Percentiles rank a stretch among this genome's conserved stretches.
These are phyloP conservation scores for Lasiommata megera DNA, from an alignment of 2,888 invertebrate species.

Conservation along the genomic window DNA sequence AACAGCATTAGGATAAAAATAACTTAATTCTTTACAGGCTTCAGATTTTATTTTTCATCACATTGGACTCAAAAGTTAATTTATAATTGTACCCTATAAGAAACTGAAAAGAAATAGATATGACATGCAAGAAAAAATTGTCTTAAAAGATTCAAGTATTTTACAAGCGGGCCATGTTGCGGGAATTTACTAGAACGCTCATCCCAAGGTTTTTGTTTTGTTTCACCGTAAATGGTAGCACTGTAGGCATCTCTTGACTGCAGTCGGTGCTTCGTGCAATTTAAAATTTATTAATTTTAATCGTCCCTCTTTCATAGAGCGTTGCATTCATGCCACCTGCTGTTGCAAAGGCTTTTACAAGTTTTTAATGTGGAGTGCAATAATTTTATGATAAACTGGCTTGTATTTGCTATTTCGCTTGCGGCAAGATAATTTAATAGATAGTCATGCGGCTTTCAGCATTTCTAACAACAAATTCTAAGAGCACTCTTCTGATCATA, in stretches of 20 bases:
- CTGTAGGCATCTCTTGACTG: slow-evolving; percentile 18
- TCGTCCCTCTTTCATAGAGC: slow-evolving; percentile 51
- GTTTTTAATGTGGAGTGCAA: slow-evolving; percentile 17
- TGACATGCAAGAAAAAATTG: neutral
- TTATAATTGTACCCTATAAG: too few species aligned
- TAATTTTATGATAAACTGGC: slow-evolving; percentile 9
- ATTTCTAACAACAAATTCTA: too few species aligned
- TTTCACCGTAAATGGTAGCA: slow-evolving; percentile 18
- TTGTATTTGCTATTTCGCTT: neutral
- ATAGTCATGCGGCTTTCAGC: too few species aligned
- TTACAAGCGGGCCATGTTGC: neutral
- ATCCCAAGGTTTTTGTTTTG: slow-evolving; percentile 15
- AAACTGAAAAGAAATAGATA: too few species aligned
- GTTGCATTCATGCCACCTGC: slow-evolving; percentile 25
- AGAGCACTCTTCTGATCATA: too few species aligned
- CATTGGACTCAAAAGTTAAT: too few species aligned
- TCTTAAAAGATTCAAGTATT: neutral
- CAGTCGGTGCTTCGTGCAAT: slow-evolving; percentile 41
- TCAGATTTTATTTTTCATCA: too few species aligned
- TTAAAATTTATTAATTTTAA: slow-evolving; percentile 66
- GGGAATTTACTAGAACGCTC: slow-evolving; percentile 3
- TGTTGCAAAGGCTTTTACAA: slow-evolving; percentile 15
- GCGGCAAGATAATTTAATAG: neutral
- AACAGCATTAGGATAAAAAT: too few species aligned
- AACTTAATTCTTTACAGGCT: too few species aligned